Percentiles rank a stretch among this genome's conserved stretches.
These are phyloP conservation scores for Ruditapes philippinarum DNA, from an alignment of 1,140 invertebrate genomes.

Conservation along the genomic window DNA sequence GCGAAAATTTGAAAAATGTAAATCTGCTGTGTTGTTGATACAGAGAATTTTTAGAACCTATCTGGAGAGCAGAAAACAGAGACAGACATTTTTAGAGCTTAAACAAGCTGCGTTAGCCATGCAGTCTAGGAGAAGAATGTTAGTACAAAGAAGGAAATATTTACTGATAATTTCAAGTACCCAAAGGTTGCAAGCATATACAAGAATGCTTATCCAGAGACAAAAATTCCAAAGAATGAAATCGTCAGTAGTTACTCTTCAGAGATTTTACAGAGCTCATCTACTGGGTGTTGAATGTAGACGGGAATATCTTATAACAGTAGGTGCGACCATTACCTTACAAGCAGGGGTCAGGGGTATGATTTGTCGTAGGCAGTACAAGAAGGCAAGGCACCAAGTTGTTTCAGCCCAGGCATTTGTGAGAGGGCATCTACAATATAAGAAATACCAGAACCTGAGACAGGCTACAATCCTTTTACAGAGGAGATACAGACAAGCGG, in stretches of 20 bases:
- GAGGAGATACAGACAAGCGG: slow-evolving; percentile 20
- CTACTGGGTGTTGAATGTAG: slow-evolving; percentile 13
- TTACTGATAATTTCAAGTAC: background rate
- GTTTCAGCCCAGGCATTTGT: slow-evolving; percentile 69
- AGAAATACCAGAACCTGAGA: slow-evolving; percentile 54
- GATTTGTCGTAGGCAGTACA: slow-evolving; percentile 31
- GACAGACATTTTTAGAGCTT: slow-evolving; percentile 12
- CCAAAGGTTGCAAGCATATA: background rate
- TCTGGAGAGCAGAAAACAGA: background rate
- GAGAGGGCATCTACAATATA: slow-evolving; percentile 44
- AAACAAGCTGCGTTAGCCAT: slow-evolving; percentile 69
- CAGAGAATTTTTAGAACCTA: slow-evolving; percentile 55
- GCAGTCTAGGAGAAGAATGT: slow-evolving; percentile 60
- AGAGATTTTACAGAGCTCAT: slow-evolving; percentile 47
- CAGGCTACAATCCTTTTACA: slow-evolving; percentile 68
- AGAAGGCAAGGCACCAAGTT: background rate
- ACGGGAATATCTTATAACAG: background rate
- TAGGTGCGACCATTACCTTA: slow-evolving; percentile 66
- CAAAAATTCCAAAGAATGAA: slow-evolving; percentile 48
- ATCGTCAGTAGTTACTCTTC: slow-evolving; percentile 67
- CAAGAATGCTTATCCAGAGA: slow-evolving; percentile 34
- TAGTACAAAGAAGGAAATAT: slow-evolving; percentile 15
- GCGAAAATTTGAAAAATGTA: slow-evolving; percentile 21
- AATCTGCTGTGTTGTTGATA: slow-evolving; percentile 61
- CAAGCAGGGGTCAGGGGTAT: slow-evolving; percentile 70